Percentiles rank a stretch among this genome's conserved stretches.
Evolutionary conservation across 2,113 vertebrate genomes (phyloP).

Genomic region (Nothoprocta perdicaria): DNA sequence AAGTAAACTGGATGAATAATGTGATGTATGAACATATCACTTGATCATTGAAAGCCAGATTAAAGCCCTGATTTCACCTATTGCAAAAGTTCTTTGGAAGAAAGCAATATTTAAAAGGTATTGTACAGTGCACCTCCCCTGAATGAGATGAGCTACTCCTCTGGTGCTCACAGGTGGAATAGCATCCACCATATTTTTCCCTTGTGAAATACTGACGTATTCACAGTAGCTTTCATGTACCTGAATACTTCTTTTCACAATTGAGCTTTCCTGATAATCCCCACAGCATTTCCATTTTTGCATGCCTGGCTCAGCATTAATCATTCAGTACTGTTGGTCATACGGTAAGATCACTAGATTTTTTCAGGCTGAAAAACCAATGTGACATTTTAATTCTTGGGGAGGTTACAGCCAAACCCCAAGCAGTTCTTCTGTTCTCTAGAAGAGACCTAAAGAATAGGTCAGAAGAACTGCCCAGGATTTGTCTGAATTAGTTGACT

Average conservation of each 20-base stretch:
- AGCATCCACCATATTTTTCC: background rate
- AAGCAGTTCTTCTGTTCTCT: background rate
- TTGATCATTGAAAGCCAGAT: background rate
- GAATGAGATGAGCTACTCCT: background rate
- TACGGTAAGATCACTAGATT: background rate
- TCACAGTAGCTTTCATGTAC: background rate
- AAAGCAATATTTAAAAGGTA: background rate
- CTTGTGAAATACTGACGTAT: background rate
- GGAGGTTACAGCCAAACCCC: background rate
- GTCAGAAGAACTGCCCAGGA: background rate
- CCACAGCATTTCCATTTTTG: background rate
- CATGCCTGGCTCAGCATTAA: background rate
- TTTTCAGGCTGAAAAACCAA: slow-evolving; percentile 34
- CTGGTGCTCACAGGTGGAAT: background rate
- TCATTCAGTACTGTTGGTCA: background rate
- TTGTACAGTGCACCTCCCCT: background rate
- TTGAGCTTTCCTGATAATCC: slow-evolving; percentile 5
- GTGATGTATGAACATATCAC: background rate
- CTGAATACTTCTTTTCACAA: background rate
- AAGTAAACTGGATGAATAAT: background rate
- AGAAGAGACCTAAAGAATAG: background rate
- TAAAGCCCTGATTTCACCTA: background rate
- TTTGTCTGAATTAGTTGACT: background rate
- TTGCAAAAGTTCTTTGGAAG: background rate
- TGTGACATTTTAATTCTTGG: slow-evolving; percentile 2